Evolutionary conservation across 2,797 vertebrate species (phyloP).

Genomic region (Rhinophrynus dorsalis): DNA sequence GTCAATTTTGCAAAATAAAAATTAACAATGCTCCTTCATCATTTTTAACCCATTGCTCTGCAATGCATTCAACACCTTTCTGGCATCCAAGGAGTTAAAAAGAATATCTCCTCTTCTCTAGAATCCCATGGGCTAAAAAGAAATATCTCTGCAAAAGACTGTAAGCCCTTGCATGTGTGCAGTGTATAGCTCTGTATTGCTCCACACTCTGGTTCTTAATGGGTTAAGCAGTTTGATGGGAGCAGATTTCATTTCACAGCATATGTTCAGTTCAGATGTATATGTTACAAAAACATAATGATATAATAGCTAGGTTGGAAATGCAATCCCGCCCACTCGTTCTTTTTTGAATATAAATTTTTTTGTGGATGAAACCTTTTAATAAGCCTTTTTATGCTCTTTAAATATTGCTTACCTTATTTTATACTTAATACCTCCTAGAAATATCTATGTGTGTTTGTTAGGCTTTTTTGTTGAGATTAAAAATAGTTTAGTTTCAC

Average conservation of each 20-base stretch:
- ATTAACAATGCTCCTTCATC: too few species aligned
- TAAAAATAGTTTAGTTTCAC: background rate
- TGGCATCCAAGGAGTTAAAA: too few species aligned
- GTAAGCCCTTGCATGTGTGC: too few species aligned
- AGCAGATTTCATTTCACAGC: slow-evolving; percentile 18
- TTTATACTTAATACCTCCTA: background rate
- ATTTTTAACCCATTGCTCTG: too few species aligned
- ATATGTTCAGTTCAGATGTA: slow-evolving; percentile 14
- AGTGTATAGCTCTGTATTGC: background rate
- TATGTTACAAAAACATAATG: slow-evolving; percentile 21
- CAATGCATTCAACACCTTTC: too few species aligned
- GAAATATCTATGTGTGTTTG: slow-evolving; percentile 1
- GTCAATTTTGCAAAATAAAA: too few species aligned
- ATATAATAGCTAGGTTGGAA: slow-evolving; percentile 26
- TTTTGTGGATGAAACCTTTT: slow-evolving; percentile 15
- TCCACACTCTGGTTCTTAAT: background rate
- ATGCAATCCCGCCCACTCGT: slow-evolving; percentile 12
- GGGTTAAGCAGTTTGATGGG: background rate
- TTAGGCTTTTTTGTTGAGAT: background rate
- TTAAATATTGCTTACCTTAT: slow-evolving; percentile 25
- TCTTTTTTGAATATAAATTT: slow-evolving; percentile 15
- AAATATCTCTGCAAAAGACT: too few species aligned
- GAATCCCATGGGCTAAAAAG: too few species aligned
- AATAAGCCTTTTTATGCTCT: slow-evolving; percentile 13
- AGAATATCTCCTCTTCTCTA: too few species aligned